phyloP scores from a whole-genome alignment of 2,888 invertebrate genomes.

The Smittia aterrima region DNA sequence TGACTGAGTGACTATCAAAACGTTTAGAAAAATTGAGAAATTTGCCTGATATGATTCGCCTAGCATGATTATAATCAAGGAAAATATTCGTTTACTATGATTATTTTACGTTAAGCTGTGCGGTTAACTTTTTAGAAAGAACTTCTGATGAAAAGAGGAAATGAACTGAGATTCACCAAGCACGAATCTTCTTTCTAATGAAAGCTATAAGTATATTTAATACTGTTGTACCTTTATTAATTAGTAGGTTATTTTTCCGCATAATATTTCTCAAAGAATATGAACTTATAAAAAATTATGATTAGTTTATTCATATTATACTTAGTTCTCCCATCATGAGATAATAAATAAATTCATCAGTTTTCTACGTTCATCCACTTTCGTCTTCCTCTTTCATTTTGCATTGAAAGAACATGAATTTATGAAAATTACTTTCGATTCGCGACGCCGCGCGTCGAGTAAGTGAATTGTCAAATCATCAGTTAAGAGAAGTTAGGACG shows the following conservation, averaged over 20 bases:
- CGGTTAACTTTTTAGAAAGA: neutral
- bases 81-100: neutral
- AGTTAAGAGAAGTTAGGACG: too few relatives aligned
- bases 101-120: neutral
- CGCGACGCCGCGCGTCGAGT: too few relatives aligned
- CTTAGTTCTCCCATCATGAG: slow-evolving; percentile 13
- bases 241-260: slow-evolving; percentile 42
- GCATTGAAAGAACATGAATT: too few relatives aligned
- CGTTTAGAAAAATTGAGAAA: slow-evolving; percentile 10
- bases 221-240: slow-evolving; percentile 44
- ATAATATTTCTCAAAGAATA: slow-evolving; percentile 10
- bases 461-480: too few relatives aligned
- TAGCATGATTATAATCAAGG: neutral
- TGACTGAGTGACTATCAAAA: neutral
- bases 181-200: neutral
- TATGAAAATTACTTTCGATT: too few relatives aligned
- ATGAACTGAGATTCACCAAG: too few relatives aligned
- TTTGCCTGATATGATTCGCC: slow-evolving; percentile 37
- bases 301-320: slow-evolving; percentile 5
- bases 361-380: slow-evolving; percentile 28
- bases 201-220: slow-evolving; percentile 38
- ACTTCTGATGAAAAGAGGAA: neutral
- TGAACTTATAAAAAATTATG: slow-evolving; percentile 40
- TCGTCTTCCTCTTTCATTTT: neutral
- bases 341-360: slow-evolving; percentile 38